Percentiles rank a stretch among this genome's conserved stretches.
Evolutionary conservation across 2,113 vertebrate species (phyloP).

Genomic region (Kryptolebias marmoratus): DNA sequence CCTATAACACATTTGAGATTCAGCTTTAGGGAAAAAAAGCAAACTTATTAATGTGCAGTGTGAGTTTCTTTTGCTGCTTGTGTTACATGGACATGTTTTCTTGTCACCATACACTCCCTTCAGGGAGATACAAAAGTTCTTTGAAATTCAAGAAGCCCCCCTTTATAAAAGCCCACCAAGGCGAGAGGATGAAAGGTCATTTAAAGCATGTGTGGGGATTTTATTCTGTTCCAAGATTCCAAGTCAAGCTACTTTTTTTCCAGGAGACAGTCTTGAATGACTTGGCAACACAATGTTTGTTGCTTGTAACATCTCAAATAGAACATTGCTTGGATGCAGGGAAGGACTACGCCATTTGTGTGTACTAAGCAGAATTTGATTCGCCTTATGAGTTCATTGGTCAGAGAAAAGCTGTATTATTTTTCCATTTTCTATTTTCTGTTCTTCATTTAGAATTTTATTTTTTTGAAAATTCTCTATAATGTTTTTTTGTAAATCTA

Average conservation of each 20-base stretch:
- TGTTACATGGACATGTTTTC: slow-evolving; percentile 1
- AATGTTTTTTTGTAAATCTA: neutral
- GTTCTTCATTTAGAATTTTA: neutral
- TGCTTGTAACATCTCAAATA: slow-evolving; percentile 23
- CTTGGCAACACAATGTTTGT: slow-evolving; percentile 37
- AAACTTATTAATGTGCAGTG: neutral
- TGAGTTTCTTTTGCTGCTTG: slow-evolving; percentile 12
- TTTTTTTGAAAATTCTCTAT: neutral
- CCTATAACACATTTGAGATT: neutral
- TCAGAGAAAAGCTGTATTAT: neutral
- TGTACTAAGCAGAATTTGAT: slow-evolving; percentile 14
- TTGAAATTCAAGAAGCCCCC: slow-evolving; percentile 20
- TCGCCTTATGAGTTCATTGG: neutral
- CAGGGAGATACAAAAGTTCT: slow-evolving; percentile 11
- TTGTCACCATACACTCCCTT: slow-evolving; percentile 21
- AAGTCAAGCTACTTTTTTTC: slow-evolving; percentile 34
- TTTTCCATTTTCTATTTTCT: neutral
- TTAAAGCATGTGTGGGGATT: slow-evolving; percentile 5
- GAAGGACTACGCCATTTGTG: neutral
- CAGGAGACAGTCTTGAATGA: slow-evolving; percentile 8
- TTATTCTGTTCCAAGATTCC: slow-evolving; percentile 37
- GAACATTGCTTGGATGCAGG: slow-evolving; percentile 25
- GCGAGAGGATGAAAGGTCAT: slow-evolving; percentile 4
- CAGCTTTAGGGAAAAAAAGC: neutral
- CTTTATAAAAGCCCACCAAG: slow-evolving; percentile 9